Evolutionary conservation across 2,113 vertebrate genomes (phyloP), one percentile per base, ranked within the genome.

Genomic region (Pristiophorus japonicus): DNA sequence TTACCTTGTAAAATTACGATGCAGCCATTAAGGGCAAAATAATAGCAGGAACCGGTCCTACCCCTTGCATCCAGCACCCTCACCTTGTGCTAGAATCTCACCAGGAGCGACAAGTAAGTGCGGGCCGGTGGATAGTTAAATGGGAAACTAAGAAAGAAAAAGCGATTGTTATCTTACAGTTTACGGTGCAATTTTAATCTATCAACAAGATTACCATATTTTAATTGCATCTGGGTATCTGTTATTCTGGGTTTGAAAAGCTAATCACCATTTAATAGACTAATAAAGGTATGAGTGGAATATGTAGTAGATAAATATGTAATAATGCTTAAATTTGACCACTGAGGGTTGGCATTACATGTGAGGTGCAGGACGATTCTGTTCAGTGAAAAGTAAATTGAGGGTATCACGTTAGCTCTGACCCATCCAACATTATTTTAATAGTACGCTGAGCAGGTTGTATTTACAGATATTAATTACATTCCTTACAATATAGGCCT

Each of bases 221-320:
- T 63, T 65, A 92, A 92, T 92, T 92, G 59, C 55, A 92, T 65
- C 62, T 42, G 59, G 14, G 18, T 38, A 65, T 62, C 34, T 63
- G 88, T 92, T 92, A 92, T 65, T 62, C 59, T 63, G n/a, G 4
- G 38, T 65, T n/a, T 63, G 59, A 92, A 92, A 92, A 92, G 59
- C 16, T 92, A 92, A 92, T 92, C 62, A 92, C 59, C 59, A 63
- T 63, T 92, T 63, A 92, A 92, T 63, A 65, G 59, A 63, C 88
- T 62, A 92, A 92, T 92, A 63, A 38, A n/a, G 34, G 34, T 62
- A 92, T 34, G 38, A 92, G 59, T 20, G 16, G 59, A 92, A 65
- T 1, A 6, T 92, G 59, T 38, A 63, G 1, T 38, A 45, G 55
- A 91, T 91, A 91, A n/a, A 11, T 34, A 1, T n/a, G 11, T 30